A percentile compares a stretch with the other conserved stretches of the same genome.
These are phyloP conservation scores for Microcebus murinus DNA, from an alignment of 2,113 vertebrate species.

Conservation along the genomic window DNA sequence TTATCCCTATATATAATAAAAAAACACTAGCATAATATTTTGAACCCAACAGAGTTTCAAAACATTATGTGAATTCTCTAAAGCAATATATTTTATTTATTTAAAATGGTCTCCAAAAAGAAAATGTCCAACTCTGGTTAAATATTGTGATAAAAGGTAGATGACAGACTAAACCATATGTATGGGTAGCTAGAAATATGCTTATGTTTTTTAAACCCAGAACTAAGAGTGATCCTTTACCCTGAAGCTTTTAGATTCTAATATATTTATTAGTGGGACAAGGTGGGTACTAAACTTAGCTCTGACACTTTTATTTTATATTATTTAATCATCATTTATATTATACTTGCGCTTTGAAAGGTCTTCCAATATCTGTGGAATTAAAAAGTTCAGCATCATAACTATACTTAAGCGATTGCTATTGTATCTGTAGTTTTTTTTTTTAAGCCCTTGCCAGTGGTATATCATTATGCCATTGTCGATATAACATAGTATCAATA, in stretches of 20 bases:
- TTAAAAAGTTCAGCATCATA: constrained; percentile 31
- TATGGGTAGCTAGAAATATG: not conserved
- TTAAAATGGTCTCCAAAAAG: not conserved
- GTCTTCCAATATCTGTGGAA: not conserved
- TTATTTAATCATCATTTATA: constrained; percentile 6
- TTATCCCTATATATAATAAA: not conserved
- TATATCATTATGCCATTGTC: constrained; percentile 19
- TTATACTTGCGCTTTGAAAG: constrained; percentile 8
- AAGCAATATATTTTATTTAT: not conserved
- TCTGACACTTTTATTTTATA: not conserved
- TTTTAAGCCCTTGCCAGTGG: not conserved
- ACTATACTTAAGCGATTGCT: not conserved
- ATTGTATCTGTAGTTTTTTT: not conserved
- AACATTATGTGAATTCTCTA: not conserved
- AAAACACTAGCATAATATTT: not conserved
- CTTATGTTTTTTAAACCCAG: not conserved
- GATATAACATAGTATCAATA: not conserved
- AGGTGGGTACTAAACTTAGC: not conserved
- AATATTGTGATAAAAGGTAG: not conserved
- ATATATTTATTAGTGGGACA: not conserved
- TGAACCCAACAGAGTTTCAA: not conserved
- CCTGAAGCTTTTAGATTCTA: not conserved
- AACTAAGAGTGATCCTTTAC: constrained; percentile 3
- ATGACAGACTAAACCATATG: not conserved
- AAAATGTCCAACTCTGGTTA: not conserved